Evolutionary conservation across 2,113 vertebrate species (phyloP), one percentile per base, ranked within the genome.

Genomic region (Stegostoma tigrinum): DNA sequence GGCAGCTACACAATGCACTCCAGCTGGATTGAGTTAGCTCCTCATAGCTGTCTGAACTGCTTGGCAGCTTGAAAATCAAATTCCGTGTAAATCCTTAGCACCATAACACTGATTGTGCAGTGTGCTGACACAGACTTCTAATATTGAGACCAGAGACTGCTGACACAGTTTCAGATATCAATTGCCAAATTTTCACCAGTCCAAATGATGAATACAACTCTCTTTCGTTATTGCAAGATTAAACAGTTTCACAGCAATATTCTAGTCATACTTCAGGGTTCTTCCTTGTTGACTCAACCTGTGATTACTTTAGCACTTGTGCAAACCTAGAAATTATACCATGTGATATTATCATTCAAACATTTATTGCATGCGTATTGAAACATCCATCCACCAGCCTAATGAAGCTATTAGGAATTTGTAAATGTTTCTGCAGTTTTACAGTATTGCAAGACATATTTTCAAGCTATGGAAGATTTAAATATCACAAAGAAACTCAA

Each of bases 21-120:
- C 97, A 98, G 97, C 98, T 98, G 98, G 97, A 97, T 98, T 97
- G 96, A 97, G 97, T 98, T 98, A 97, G 96, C 45, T 95, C 96
- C 96, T 96, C 96, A 96, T 96, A 96, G 96, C 96, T 96, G 95
- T 96, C 96, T 96, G 96, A 96, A 96, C 0, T 95, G 95, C 96
- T 96, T 96, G 97, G 97, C 96, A 95, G 45, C 68, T 72, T 95
- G 94, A 95, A 97, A 97, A 96, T 55, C 96, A 98, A 97, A 97
- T 97, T 97, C 97, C 96, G 96, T 96, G 96, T 97, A 97, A 97
- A 97, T 97, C 97, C 97, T 96, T 96, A 96, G 70, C 78, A 96
- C 96, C 96, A 96, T 61, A 95, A 96, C 95, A 38, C 96, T 96
- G 66, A 14, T 61, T 90, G 67, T 75, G 42, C 15, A 55, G 87